A percentile compares a stretch with the other conserved stretches of the same genome.
These are phyloP conservation scores for Chelmon rostratus DNA, from an alignment of 2,797 vertebrate genomes.

Conservation along the genomic window DNA sequence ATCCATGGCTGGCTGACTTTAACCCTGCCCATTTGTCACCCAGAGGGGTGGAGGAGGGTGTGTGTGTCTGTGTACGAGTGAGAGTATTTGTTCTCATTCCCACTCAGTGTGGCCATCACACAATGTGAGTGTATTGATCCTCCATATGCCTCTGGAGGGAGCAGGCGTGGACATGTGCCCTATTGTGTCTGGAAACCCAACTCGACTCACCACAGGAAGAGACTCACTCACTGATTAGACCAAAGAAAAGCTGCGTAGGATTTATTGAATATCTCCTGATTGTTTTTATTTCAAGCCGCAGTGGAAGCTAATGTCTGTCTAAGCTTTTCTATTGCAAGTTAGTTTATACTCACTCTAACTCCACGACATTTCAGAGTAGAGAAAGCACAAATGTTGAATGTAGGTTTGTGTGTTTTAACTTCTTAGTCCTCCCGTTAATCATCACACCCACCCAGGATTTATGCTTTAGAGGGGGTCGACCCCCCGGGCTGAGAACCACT, in stretches of 20 bases:
- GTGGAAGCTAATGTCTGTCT: background rate
- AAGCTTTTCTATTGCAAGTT: background rate
- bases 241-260: conserved; percentile 13
- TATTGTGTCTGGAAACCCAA: conserved; percentile 38
- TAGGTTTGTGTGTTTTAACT: background rate
- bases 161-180: conserved; percentile 32
- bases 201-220: background rate
- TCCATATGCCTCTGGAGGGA: conserved; percentile 37
- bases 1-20: conserved; percentile 56
- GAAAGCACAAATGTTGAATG: background rate
- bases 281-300: background rate
- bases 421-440: background rate
- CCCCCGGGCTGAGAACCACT: background rate
- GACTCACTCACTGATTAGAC: conserved; percentile 28
- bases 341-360: background rate
- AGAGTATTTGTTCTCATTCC: conserved; percentile 5
- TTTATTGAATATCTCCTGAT: background rate
- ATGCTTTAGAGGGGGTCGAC: background rate
- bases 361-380: background rate
- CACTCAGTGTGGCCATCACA: conserved; percentile 24
- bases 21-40: conserved; percentile 47
- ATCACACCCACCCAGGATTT: background rate
- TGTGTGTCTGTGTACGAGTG: background rate
- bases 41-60: conserved; percentile 16
- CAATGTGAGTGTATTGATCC: conserved; percentile 50